Percentiles rank a stretch among this genome's conserved stretches.
phyloP scores from a whole-genome alignment of 2,888 invertebrate species.

The Hyposoter dolosus region DNA sequence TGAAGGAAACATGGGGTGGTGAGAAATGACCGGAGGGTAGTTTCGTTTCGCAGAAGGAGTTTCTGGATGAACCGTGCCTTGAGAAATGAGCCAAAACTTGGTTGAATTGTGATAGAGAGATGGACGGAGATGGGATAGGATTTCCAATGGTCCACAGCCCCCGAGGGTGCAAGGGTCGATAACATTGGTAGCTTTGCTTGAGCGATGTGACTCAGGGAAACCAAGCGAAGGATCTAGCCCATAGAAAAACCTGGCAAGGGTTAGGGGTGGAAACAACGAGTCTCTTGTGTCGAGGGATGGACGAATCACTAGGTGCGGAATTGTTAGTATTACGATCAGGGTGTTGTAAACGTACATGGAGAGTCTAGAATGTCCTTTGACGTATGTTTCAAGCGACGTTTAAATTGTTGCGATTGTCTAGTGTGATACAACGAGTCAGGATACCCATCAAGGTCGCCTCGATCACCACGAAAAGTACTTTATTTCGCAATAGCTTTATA shows the following conservation, averaged over 20 bases:
- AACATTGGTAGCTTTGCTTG: not conserved
- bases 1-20: not conserved
- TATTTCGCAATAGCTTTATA: slow-evolving; percentile 64
- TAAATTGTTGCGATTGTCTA: slow-evolving; percentile 8
- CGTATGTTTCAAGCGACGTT: not conserved
- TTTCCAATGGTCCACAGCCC: not conserved
- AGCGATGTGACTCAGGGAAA: not conserved
- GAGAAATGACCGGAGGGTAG: not conserved
- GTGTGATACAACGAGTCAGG: not conserved
- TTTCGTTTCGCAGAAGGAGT: not conserved
- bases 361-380: not conserved
- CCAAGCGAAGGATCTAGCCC: not conserved
- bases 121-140: not conserved
- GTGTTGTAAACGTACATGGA: not conserved
- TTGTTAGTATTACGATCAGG: not conserved
- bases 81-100: not conserved
- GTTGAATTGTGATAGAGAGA: not conserved
- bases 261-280: not conserved
- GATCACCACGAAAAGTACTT: slow-evolving; percentile 65
- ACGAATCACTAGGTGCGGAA: not conserved
- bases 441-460: slow-evolving; percentile 21
- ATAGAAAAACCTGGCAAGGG: not conserved
- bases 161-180: not conserved
- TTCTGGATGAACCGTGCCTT: not conserved
- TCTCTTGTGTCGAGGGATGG: not conserved